Conservation (phyloP, 2,888 invertebrate species). For the Epirrhoe alternata region DNA sequence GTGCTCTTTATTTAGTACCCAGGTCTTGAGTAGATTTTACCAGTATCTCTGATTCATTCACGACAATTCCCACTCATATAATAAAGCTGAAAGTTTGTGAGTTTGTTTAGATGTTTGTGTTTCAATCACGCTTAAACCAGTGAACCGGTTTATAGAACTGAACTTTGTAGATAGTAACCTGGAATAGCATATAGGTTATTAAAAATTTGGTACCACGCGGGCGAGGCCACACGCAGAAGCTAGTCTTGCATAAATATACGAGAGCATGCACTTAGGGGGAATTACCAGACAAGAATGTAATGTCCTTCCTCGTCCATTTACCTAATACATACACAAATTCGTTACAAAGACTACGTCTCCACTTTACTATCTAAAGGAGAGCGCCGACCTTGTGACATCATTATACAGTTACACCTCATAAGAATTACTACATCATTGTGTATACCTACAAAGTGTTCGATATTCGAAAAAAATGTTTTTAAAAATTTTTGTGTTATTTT, state of each 20-base stretch:
- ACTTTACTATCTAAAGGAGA: slow-evolving; percentile 16
- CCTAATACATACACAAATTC: slow-evolving; percentile 10
- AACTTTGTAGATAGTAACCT: no score
- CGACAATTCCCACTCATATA: no score
- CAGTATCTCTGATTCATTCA: no score
- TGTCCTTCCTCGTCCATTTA: not conserved
- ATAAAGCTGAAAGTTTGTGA: no score
- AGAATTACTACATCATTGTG: slow-evolving; percentile 13
- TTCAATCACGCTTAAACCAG: no score
- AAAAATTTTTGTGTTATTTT: slow-evolving; percentile 46
- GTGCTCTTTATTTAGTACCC: no score
- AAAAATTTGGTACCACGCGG: not conserved
- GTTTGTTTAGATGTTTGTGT: no score
- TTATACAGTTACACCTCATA: slow-evolving; percentile 17
- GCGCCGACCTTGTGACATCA: slow-evolving; percentile 20
- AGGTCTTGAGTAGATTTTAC: no score
- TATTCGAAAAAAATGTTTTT: slow-evolving; percentile 37
- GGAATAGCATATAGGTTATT: no score
- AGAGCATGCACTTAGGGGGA: slow-evolving; percentile 5
- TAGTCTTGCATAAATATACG: not conserved
- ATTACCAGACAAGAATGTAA: not conserved
- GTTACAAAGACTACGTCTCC: not conserved
- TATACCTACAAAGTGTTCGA: slow-evolving; percentile 6
- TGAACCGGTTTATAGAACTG: no score
- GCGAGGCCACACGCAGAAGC: not conserved